Base-by-base conservation (phyloP, 2,888 invertebrate genomes). In the Sycophila texana region DNA sequence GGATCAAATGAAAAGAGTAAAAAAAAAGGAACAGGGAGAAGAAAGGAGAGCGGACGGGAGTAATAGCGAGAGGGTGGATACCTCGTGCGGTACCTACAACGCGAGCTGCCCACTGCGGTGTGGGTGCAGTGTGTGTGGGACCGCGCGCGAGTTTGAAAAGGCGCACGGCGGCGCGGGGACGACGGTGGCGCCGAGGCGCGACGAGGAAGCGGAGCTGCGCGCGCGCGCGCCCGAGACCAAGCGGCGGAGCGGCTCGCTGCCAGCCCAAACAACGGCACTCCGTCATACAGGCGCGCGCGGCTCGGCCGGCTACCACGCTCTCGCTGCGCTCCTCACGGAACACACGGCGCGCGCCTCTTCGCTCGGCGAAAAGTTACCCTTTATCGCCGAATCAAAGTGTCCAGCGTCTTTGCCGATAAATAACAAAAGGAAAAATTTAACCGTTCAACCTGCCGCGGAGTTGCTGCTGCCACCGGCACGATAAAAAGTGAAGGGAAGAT, bases 151-250 rank as follows among this genome's bases (percentile, higher is more conserved):
- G 63, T 75, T 75, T 75, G 75, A 75, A 75, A 75, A 74, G 39
- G 22, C 14, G 75, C 51, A 18, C n/a, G 18, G 53, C 53, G 30
- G 30, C 0, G 58, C n/a, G 16, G 70, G 18, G 49, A n/a, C 74
- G 75, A 75, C 67, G 70, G 70, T 70, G 76, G 77, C 77, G 71
- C 71, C 77, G 75, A 51, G 26, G 61, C n/a, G n/a, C n/a, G n/a
- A n/a, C n/a, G n/a, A n/a, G n/a, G n/a, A n/a, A n/a, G n/a, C 58
- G 73, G 67, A 30, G 60, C 12, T 14, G 10, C 39, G 39, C 47
- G 7, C 60, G 2, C 49, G 60, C 49, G 47, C 58, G 4, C 14
- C 16, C 26, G 26, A 26, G 26, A 1, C 26, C 26, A n/a, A n/a
- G n/a, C n/a, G n/a, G 14, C 49, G 47, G 13, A 18, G 22, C 7